Conservation (phyloP, 1,140 invertebrate genomes). For the Cotesia chilonis region DNA sequence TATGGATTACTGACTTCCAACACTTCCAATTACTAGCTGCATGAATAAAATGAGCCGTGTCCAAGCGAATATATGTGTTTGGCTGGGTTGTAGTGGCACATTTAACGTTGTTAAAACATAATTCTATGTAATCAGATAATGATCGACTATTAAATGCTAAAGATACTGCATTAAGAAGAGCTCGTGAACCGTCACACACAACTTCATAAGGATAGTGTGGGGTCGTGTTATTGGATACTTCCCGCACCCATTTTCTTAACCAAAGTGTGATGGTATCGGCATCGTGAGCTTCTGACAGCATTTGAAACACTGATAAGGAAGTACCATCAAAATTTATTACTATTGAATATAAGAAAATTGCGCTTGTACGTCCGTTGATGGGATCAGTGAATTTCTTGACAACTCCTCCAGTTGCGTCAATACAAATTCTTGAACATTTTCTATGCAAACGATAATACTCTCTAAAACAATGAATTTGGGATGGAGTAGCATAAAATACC, state of each 20-base stretch:
- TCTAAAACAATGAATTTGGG: neutral
- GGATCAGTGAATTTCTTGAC: neutral
- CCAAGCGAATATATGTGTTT: neutral
- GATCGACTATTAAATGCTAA: neutral
- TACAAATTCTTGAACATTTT: neutral
- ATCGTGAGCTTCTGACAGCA: conserved; percentile 7
- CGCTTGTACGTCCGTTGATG: neutral
- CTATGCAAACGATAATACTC: neutral
- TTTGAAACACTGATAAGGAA: neutral
- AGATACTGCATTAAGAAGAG: neutral
- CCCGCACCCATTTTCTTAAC: neutral
- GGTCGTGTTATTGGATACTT: neutral
- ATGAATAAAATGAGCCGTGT: conserved; percentile 4
- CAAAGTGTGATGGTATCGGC: neutral
- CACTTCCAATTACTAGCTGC: neutral
- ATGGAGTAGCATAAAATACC: conserved; percentile 1
- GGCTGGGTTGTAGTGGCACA: neutral
- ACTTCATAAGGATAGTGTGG: neutral
- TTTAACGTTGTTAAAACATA: neutral
- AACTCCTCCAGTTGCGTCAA: conserved; percentile 1
- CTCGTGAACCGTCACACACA: neutral
- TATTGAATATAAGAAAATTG: conserved; percentile 3
- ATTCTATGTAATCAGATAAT: neutral
- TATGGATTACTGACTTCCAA: neutral
- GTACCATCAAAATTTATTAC: neutral